A percentile compares a stretch with the other conserved stretches of the same genome.
phyloP scores from a whole-genome alignment of 2,888 invertebrate species.

The Chaitophorus viminalis region DNA sequence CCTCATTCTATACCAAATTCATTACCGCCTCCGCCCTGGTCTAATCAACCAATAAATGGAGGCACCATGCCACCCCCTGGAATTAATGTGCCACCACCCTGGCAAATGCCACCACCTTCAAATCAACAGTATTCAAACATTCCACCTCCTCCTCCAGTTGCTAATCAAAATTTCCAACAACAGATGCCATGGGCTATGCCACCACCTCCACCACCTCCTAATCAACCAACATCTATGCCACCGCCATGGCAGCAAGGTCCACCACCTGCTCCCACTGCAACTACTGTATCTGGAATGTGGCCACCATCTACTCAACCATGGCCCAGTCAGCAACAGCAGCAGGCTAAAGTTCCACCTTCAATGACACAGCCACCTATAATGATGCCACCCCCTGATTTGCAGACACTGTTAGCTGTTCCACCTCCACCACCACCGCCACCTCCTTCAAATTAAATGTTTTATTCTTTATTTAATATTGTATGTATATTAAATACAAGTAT shows the following conservation, averaged over 20 bases:
- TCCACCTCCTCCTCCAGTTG: constrained; percentile 41
- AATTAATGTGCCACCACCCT: constrained; percentile 64
- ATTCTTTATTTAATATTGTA: neutral
- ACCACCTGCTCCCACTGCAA: constrained; percentile 65
- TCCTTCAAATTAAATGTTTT: constrained; percentile 39
- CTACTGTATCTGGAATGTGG: constrained; percentile 66
- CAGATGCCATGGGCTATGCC: constrained; percentile 64
- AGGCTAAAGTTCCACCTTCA: constrained; percentile 1
- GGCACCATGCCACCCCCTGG: constrained; percentile 62
- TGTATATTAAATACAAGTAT: constrained; percentile 14
- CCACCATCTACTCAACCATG: constrained; percentile 66
- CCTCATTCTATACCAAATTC: constrained; percentile 69
- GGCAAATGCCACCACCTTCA: constrained; percentile 63
- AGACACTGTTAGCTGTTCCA: constrained; percentile 66
- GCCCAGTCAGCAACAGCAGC: constrained; percentile 63
- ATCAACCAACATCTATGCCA: constrained; percentile 65
- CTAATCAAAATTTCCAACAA: constrained; percentile 56
- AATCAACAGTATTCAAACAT: constrained; percentile 57
- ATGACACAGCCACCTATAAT: constrained; percentile 41
- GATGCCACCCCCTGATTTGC: constrained; percentile 65
- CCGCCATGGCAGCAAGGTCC: constrained; percentile 67
- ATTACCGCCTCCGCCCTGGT: constrained; percentile 70
- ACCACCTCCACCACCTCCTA: constrained; percentile 65
- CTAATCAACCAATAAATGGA: constrained; percentile 70
- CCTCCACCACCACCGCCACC: constrained; percentile 66